Percentiles rank a stretch among this genome's conserved stretches.
Evolutionary conservation across 1,140 invertebrate genomes (phyloP).

Genomic region (Aradophagus sp.): DNA sequence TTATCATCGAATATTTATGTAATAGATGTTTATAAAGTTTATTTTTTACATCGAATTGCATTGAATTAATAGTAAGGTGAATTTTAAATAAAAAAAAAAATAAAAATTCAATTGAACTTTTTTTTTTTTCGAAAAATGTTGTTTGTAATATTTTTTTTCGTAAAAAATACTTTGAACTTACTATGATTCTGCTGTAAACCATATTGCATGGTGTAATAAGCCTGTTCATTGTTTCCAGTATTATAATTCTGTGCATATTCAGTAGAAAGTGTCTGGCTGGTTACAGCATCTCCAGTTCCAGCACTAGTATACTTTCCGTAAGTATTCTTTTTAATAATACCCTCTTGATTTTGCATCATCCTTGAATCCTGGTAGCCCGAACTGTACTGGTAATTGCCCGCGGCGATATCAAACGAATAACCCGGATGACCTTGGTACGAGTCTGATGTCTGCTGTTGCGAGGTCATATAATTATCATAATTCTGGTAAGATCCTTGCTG

Average conservation of each 20-base stretch:
- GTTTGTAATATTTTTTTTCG: too few relatives aligned
- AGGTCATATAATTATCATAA: conserved; percentile 38
- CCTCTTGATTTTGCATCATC: conserved; percentile 36
- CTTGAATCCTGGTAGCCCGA: conserved; percentile 72
- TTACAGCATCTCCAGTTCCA: conserved; percentile 61
- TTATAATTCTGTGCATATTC: conserved; percentile 63
- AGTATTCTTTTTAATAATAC: conserved; percentile 40
- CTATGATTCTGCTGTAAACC: conserved; percentile 70
- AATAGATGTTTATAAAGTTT: too few relatives aligned
- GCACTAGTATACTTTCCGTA: conserved; percentile 76
- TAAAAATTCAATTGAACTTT: too few relatives aligned
- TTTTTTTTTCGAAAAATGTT: too few relatives aligned
- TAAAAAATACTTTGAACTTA: too few relatives aligned
- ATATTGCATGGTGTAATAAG: conserved; percentile 76
- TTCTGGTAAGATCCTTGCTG: conserved; percentile 46
- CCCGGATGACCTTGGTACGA: conserved; percentile 76
- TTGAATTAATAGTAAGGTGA: too few relatives aligned
- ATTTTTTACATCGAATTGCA: too few relatives aligned
- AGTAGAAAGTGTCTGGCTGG: conserved; percentile 66
- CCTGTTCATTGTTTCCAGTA: conserved; percentile 44
- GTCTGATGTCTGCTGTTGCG: conserved; percentile 47
- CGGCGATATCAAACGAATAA: conserved; percentile 73
- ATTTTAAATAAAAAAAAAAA: too few relatives aligned
- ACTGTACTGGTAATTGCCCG: conserved; percentile 75
- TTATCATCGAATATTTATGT: too few relatives aligned